phyloP scores from a whole-genome alignment of 2,113 vertebrate species.

The Laterallus jamaicensis region DNA sequence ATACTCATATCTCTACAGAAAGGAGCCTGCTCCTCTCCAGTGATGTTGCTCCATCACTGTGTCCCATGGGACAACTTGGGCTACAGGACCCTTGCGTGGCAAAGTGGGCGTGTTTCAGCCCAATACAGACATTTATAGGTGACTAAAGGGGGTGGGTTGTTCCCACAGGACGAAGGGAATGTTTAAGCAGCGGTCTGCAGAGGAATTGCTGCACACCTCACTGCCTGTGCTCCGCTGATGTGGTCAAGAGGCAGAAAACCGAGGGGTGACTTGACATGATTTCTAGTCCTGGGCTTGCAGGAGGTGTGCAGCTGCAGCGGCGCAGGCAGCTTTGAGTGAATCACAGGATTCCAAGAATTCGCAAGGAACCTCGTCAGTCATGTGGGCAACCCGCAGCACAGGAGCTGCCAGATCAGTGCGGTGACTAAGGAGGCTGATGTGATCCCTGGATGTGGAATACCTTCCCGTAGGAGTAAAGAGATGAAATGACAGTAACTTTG shows the following conservation, averaged over 20 bases:
- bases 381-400: neutral
- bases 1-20: neutral
- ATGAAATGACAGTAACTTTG: neutral
- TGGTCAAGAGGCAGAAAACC: neutral
- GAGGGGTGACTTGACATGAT: neutral
- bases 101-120: neutral
- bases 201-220: neutral
- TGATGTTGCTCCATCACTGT: neutral
- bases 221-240: neutral
- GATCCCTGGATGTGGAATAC: neutral
- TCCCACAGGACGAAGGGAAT: neutral
- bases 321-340: constrained; percentile 21
- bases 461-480: neutral
- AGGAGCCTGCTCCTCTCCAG: neutral
- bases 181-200: neutral
- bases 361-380: neutral
- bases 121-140: neutral
- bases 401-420: neutral
- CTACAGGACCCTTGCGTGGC: neutral
- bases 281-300: neutral
- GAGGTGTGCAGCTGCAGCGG: neutral
- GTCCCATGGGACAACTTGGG: neutral
- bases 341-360: constrained; percentile 25
- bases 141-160: neutral
- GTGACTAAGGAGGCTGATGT: constrained; percentile 8